Base-by-base conservation (phyloP, 2,113 vertebrate species). In the Ciconia maguari region DNA sequence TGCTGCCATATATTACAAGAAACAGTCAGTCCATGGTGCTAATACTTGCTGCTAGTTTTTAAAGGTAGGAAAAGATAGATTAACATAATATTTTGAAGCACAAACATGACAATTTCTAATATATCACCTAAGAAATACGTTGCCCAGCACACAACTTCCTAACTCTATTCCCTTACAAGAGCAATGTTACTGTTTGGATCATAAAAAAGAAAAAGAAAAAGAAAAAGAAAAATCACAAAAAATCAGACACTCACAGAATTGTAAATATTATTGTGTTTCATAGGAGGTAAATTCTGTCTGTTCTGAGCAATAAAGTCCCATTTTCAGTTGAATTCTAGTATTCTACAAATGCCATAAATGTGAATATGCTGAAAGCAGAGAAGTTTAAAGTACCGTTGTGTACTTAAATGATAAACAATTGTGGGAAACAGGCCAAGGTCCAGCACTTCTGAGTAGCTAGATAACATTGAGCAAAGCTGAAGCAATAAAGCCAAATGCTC, bases 401-500 rank as follows among this genome's bases (percentile, higher is more conserved):
- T 55, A 92, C 21, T 61, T 81, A 61, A 74, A 34, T 84, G 75
- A 81, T 58, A 95, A 92, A 94, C 42, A 83, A 36, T 60, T 68
- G 70, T 64, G 60, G 16, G 60, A 93, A 85, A 89, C 17, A 34
- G 87, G 58, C 16, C 80, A 91, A 86, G 58, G 80, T 82, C 74
- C 54, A 66, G 44, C 38, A 71, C 32, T 92, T 72, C 49, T 78
- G 24, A 94, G 11, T 34, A 91, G 49, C 54, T 83, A 58, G 69
- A 54, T 80, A 91, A 75, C 44, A 83, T 5, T 72, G 32, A 84
- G 13, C 7, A 87, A 69, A 88, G 44, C 62, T 7, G 19, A 88
- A 94, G 54, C 62, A 83, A 83, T 97, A 96, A 96, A 90, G 38
- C 7, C 69, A 93, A 91, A 90, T 90, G 74, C n/a, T 93, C 41